Conservation (phyloP, 92 coral and sea anemone genomes). For the Galaxea fascicularis region DNA sequence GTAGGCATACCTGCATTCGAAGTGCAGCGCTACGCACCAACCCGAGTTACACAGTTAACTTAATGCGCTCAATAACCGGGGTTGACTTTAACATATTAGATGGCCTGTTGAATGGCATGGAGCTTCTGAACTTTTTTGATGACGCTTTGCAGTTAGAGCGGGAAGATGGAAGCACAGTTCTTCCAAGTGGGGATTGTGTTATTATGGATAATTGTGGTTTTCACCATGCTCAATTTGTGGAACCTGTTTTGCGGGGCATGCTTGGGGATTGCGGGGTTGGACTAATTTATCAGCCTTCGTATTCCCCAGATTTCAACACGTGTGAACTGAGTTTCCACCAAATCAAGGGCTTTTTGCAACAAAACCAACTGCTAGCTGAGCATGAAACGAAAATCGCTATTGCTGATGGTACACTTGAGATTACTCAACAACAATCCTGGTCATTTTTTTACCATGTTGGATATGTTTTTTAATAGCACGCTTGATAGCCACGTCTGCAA, state of each 20-base stretch:
- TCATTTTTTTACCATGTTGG: constrained; percentile 48
- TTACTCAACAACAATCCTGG: constrained; percentile 23
- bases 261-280: constrained; percentile 21
- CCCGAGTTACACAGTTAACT: constrained; percentile 71
- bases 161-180: too few relatives aligned
- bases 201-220: too few relatives aligned
- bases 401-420: constrained; percentile 38
- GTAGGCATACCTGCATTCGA: constrained; percentile 70
- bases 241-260: constrained; percentile 57
- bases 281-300: constrained; percentile 51
- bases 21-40: constrained; percentile 76
- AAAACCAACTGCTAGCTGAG: constrained; percentile 48
- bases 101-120: constrained; percentile 67
- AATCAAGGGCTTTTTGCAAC: constrained; percentile 46
- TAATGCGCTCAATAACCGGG: constrained; percentile 53
- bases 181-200: too few relatives aligned
- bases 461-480: constrained; percentile 22
- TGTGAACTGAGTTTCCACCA: constrained; percentile 58
- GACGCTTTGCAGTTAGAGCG: too few relatives aligned
- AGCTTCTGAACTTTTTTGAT: constrained; percentile 58
- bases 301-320: constrained; percentile 51
- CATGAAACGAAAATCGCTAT: constrained; percentile 50
- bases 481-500: not conserved
- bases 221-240: too few relatives aligned
- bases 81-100: constrained; percentile 57